Conservation (phyloP, 2,797 vertebrate species). For the Enteromius fasciolatus region DNA sequence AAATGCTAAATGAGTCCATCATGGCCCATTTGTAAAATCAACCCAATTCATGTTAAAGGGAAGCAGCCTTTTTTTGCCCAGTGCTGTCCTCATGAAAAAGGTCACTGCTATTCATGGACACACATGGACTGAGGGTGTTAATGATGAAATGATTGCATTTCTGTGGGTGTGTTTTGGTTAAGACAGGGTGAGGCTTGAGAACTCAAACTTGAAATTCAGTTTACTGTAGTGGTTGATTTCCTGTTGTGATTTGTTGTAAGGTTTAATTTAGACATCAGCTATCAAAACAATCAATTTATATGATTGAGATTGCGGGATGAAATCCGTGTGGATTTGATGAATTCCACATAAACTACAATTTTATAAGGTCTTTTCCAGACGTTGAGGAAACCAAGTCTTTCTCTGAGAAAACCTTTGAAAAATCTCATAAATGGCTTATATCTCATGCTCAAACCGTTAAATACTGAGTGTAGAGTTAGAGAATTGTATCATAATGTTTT, state of each 20-base stretch:
- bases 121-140: not conserved
- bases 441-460: not conserved
- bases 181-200: conserved; percentile 56
- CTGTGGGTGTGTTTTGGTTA: conserved; percentile 32
- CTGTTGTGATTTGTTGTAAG: not conserved
- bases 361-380: not conserved
- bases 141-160: conserved; percentile 5
- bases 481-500: not conserved
- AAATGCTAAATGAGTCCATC: not conserved
- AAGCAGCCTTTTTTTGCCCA: not conserved
- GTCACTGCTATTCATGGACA: not conserved
- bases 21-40: not conserved
- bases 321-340: not conserved
- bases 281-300: not conserved
- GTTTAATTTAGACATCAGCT: no score
- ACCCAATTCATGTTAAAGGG: conserved; percentile 47
- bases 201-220: not conserved
- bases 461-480: not conserved
- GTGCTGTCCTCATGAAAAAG: not conserved
- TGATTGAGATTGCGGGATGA: not conserved
- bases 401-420: not conserved
- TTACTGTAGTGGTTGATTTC: not conserved
- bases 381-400: not conserved
- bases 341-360: conserved; percentile 5
- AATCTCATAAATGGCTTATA: not conserved